Evolutionary conservation across 2,888 invertebrate species (phyloP).

Genomic region (Zygaena filipendulae): DNA sequence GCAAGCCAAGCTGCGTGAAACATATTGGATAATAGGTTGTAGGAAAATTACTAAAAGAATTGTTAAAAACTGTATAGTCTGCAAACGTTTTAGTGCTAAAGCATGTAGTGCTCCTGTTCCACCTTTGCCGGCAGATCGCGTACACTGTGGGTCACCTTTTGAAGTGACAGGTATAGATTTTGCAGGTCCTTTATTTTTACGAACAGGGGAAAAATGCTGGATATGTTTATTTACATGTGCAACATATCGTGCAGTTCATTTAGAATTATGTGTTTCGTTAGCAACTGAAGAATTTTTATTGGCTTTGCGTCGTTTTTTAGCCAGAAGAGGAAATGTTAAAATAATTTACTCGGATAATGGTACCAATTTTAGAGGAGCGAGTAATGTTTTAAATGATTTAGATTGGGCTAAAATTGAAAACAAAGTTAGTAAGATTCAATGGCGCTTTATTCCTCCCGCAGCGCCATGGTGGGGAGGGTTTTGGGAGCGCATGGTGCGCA

Average conservation of each 20-base stretch:
- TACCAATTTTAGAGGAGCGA: slow-evolving; percentile 6
- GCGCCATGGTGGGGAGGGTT: slow-evolving; percentile 6
- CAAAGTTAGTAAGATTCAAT: neutral
- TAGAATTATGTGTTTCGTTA: slow-evolving; percentile 4
- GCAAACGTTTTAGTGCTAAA: slow-evolving; percentile 4
- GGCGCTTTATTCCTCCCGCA: slow-evolving; percentile 2
- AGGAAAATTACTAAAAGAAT: slow-evolving; percentile 3
- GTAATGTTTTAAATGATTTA: slow-evolving; percentile 1
- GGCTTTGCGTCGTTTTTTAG: no score
- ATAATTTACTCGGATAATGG: slow-evolving; percentile 7
- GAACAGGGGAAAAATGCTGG: slow-evolving; percentile 5
- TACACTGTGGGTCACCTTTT: neutral
- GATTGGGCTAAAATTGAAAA: slow-evolving; percentile 2
- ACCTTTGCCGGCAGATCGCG: slow-evolving; percentile 4
- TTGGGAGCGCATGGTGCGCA: slow-evolving; percentile 2
- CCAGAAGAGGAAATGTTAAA: slow-evolving; percentile 3
- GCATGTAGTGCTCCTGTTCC: neutral
- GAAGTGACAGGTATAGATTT: slow-evolving; percentile 10
- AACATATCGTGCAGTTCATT: slow-evolving; percentile 7
- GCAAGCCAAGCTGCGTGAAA: slow-evolving; percentile 1
- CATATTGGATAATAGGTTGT: slow-evolving; percentile 6
- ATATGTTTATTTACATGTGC: slow-evolving; percentile 10
- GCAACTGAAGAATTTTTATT: no score
- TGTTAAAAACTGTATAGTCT: slow-evolving; percentile 2
- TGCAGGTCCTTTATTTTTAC: slow-evolving; percentile 6